These are phyloP conservation scores for Acrocephalus kingi DNA, from an alignment of 2,113 vertebrate species.

Conservation along the genomic window DNA sequence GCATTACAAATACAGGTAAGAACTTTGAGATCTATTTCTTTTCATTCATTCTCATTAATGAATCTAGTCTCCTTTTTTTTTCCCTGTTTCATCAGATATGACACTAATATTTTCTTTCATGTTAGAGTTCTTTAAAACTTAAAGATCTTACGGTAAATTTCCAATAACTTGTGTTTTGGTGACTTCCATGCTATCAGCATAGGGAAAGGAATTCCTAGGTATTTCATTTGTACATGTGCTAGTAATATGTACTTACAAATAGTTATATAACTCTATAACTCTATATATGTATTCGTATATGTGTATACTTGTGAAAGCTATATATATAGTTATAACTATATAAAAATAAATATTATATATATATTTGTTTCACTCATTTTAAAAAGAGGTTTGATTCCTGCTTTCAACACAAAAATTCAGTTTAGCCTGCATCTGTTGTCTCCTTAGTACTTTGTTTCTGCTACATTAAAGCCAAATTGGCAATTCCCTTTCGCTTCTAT, in stretches of 20 bases:
- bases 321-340: background rate
- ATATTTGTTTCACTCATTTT: background rate
- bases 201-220: background rate
- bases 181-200: background rate
- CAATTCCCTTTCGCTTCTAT: background rate
- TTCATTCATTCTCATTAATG: background rate
- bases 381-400: background rate
- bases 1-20: conserved; percentile 89
- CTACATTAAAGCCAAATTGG: background rate
- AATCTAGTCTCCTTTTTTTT: background rate
- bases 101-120: background rate
- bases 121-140: background rate
- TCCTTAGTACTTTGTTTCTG: background rate
- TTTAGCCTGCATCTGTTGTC: background rate
- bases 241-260: background rate
- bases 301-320: background rate
- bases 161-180: background rate
- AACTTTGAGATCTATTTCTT: background rate
- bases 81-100: background rate
- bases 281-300: background rate
- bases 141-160: background rate
- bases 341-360: background rate
- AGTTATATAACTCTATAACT: background rate
- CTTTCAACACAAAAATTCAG: background rate
- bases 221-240: background rate